Percentiles rank a stretch among this genome's conserved stretches.
phyloP scores from a whole-genome alignment of 2,113 vertebrate species.

The Cervus canadensis region DNA sequence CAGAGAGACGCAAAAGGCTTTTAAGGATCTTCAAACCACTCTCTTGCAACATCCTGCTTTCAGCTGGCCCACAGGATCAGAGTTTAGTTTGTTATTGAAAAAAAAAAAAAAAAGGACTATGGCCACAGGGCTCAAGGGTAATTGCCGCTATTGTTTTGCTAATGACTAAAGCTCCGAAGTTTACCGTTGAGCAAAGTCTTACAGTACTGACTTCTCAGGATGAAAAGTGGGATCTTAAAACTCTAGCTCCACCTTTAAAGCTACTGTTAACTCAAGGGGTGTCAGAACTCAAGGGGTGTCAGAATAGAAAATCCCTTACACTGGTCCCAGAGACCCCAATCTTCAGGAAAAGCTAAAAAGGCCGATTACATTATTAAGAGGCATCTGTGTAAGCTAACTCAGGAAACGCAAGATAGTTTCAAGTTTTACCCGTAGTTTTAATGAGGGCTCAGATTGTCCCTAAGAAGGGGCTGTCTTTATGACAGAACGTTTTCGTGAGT shows the following conservation, averaged over 20 bases:
- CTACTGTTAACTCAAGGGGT: neutral
- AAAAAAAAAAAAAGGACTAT: neutral
- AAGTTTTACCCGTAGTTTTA: accelerated
- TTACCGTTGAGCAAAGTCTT: neutral
- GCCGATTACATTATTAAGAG: neutral
- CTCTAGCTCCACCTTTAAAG: neutral
- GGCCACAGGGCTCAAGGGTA: neutral
- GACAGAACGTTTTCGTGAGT: accelerated
- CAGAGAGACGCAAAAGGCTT: neutral
- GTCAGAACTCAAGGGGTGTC: neutral
- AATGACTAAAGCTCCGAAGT: neutral
- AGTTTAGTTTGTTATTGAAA: neutral
- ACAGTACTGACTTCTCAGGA: neutral
- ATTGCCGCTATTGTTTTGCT: neutral
- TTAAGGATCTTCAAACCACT: neutral
- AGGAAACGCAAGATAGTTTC: neutral
- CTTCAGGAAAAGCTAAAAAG: neutral
- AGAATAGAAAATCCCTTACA: neutral
- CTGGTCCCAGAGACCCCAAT: neutral
- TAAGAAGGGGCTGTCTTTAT: neutral
- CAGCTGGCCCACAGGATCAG: neutral
- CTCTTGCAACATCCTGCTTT: neutral
- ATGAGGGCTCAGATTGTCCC: neutral
- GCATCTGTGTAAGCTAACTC: neutral
- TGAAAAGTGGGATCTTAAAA: neutral